A percentile compares a stretch with the other conserved stretches of the same genome.
Conservation (phyloP, 2,797 vertebrate species). For the Halcyon smyrnensis region DNA sequence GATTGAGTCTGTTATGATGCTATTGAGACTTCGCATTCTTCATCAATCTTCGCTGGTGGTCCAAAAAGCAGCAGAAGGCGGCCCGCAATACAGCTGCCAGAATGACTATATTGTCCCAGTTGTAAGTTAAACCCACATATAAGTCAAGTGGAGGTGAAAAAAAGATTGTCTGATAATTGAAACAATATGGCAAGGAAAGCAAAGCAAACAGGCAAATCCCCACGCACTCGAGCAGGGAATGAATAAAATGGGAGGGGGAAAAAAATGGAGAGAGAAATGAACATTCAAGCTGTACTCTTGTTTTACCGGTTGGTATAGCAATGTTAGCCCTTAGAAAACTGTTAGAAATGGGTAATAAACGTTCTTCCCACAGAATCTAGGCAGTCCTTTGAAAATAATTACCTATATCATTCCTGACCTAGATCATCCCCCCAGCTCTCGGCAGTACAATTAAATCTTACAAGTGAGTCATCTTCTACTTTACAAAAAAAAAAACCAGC, state of each 20-base stretch:
- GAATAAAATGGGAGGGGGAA: background rate
- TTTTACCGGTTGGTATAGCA: background rate
- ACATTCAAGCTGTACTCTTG: background rate
- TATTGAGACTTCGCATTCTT: background rate
- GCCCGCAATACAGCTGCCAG: background rate
- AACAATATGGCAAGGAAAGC: slow-evolving; percentile 21
- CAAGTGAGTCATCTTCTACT: background rate
- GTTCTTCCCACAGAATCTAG: background rate
- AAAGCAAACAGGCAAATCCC: slow-evolving; percentile 33
- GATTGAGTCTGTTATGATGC: background rate
- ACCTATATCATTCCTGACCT: background rate
- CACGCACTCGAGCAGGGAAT: background rate
- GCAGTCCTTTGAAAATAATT: background rate
- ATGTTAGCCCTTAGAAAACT: background rate
- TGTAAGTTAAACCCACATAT: background rate
- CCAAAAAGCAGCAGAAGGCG: slow-evolving; percentile 42
- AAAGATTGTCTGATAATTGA: slow-evolving; percentile 35
- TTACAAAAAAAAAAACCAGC: background rate
- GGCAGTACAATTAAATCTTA: background rate
- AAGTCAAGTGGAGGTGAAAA: slow-evolving; percentile 42
- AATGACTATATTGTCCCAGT: background rate
- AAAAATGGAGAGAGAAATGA: background rate
- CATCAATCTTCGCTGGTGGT: slow-evolving; percentile 23
- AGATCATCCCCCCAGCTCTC: background rate
- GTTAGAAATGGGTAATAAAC: background rate